A percentile compares a stretch with the other conserved stretches of the same genome.
Evolutionary conservation across 2,113 vertebrate genomes (phyloP).

Genomic region (Orthochromis malagaraziensis): DNA sequence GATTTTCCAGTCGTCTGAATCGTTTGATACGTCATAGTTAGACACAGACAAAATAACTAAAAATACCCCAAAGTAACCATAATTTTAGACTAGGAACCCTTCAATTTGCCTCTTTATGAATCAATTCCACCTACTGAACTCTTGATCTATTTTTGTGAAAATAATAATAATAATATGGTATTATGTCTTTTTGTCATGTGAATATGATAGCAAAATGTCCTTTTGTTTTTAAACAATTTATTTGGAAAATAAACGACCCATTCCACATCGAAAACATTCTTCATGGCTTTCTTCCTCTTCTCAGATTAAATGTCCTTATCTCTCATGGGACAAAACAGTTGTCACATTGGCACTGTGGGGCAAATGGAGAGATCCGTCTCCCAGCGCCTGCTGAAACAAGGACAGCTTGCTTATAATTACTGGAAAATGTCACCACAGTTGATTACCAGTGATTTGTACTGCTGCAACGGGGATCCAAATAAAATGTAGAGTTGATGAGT

Average conservation of each 20-base stretch:
- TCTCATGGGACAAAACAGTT: slow-evolving; percentile 22
- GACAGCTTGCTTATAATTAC: slow-evolving; percentile 65
- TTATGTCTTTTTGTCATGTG: background rate
- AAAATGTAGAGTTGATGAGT: slow-evolving; percentile 60
- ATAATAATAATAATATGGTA: background rate
- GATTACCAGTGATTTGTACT: slow-evolving; percentile 70
- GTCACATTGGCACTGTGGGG: slow-evolving; percentile 10
- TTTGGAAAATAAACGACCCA: background rate
- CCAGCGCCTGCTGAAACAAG: slow-evolving; percentile 13
- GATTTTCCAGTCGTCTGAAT: background rate
- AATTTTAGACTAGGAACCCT: background rate
- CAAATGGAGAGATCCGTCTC: slow-evolving; percentile 32
- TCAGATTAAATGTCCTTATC: slow-evolving; percentile 19
- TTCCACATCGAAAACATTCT: background rate
- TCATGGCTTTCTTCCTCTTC: background rate
- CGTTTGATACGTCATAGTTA: background rate
- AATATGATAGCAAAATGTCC: background rate
- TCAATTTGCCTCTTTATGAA: background rate
- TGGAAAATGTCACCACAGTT: slow-evolving; percentile 70
- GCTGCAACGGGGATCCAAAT: slow-evolving; percentile 56
- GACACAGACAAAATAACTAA: background rate
- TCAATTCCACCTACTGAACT: background rate
- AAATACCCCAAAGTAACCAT: background rate
- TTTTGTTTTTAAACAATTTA: background rate
- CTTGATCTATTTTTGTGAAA: background rate